Percentiles rank a stretch among this genome's conserved stretches.
phyloP scores from a whole-genome alignment of 2,797 vertebrate species.

The Xiphorhynchus erythropygius region DNA sequence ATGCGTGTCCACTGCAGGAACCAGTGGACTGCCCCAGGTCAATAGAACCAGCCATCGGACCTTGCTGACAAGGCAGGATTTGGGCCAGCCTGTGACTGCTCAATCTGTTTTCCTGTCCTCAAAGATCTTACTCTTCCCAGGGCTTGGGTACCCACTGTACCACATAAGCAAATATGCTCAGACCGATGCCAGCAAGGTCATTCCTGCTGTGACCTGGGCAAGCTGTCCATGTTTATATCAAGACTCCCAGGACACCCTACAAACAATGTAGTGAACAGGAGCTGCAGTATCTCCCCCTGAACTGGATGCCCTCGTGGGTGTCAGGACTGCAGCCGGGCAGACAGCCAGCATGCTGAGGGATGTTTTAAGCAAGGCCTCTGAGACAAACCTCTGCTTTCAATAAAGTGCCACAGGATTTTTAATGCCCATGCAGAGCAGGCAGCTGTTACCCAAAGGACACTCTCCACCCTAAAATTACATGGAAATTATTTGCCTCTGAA shows the following conservation, averaged over 20 bases:
- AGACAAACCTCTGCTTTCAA: conserved; percentile 68
- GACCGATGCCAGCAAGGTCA: not conserved
- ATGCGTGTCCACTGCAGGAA: rapidly evolving
- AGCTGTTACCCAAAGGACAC: conserved; percentile 61
- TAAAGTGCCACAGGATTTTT: conserved; percentile 62
- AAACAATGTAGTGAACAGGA: not conserved
- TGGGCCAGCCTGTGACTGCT: not conserved
- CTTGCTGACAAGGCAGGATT: not conserved
- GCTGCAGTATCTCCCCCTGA: not conserved
- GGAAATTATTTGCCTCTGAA: conserved; percentile 70
- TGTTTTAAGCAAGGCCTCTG: conserved; percentile 30
- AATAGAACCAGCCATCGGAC: not conserved
- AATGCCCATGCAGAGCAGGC: conserved; percentile 57
- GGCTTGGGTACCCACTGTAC: not conserved
- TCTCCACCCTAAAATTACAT: conserved; percentile 70
- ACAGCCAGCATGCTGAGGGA: conserved; percentile 7
- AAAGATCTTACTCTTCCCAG: not conserved
- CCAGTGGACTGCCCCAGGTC: not conserved
- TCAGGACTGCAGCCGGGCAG: not conserved
- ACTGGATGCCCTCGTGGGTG: not conserved
- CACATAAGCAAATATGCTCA: not conserved
- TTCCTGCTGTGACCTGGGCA: not conserved
- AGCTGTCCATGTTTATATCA: not conserved
- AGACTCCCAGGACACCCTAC: not conserved
- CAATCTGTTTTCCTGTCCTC: not conserved